Base-by-base conservation (phyloP, 2,113 vertebrate genomes). In the Campylomormyrus tamandua region DNA sequence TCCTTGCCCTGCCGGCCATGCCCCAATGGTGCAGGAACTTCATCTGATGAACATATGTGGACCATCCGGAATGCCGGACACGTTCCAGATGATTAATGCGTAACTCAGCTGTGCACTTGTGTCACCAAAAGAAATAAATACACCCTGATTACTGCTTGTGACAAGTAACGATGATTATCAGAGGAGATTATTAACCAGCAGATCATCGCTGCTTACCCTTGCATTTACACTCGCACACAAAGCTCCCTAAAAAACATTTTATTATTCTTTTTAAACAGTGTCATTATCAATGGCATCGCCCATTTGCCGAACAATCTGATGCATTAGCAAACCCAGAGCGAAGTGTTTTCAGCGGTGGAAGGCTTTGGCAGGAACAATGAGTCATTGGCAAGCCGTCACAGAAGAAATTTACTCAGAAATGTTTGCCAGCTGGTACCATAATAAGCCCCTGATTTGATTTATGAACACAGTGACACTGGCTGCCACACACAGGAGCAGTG, bases 311-410 rank as follows among this genome's bases (percentile, higher is more conserved):
- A 39, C 31, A 42, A 52, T 87, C 70, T 53, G 42, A 52, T 89
- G 70, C 27, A 80, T 80, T 80, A 42, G 35, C 24, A 27, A 84
- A 83, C 19, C 31, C 19, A n/a, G 74, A 89, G 74, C 35, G 62
- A 88, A 89, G 35, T 89, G 66, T 83, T 70, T 74, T 77, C 88
- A 53, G 31, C 21, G 11, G 52, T 58, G 39, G 50, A 89, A 89
- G 46, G 50, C 89, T 89, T 89, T 89, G 77, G 74, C 89, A 89
- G 89, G 77, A 89, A 84, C 77, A 83, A 84, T 89, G 89, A 89
- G 89, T 89, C 89, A 89, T 84, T 88, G 87, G 52, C 52, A 84
- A 45, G 83, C 89, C 80, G 88, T 80, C 77, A 89, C 77, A 58
- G 77, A 84, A 77, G 89, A 89, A 89, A 84, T 89, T 89, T 89